These are phyloP conservation scores for Premnoplex brunnescens DNA, from an alignment of 2,797 vertebrate genomes.

Conservation along the genomic window DNA sequence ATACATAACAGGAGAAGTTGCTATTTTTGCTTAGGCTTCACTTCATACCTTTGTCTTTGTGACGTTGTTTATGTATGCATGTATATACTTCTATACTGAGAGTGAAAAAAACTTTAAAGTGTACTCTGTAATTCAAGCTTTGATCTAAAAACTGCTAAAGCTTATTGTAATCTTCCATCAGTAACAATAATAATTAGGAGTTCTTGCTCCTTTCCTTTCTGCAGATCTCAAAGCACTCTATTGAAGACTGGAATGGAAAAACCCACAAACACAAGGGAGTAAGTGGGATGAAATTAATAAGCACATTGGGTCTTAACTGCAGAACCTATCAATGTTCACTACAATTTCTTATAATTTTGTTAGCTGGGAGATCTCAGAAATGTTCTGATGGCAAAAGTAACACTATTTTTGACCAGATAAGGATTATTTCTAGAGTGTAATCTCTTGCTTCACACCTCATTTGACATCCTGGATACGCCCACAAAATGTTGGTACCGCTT, in stretches of 20 bases:
- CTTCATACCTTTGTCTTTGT: neutral
- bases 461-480: neutral
- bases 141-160: neutral
- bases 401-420: rapidly evolving
- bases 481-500: neutral
- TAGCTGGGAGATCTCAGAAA: neutral
- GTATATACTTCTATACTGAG: neutral
- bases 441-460: neutral
- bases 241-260: neutral
- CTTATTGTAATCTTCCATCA: conserved; percentile 7
- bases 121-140: conserved; percentile 1
- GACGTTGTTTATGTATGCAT: neutral
- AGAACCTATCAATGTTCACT: neutral
- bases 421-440: neutral
- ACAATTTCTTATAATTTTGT: neutral
- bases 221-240: neutral
- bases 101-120: neutral
- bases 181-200: neutral
- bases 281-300: neutral
- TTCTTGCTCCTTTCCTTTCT: neutral
- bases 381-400: neutral
- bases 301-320: neutral
- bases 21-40: neutral
- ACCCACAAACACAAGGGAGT: neutral
- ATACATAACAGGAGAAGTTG: neutral